These are phyloP conservation scores for Protobothrops mucrosquamatus DNA, from an alignment of 2,113 vertebrate genomes.

Conservation along the genomic window DNA sequence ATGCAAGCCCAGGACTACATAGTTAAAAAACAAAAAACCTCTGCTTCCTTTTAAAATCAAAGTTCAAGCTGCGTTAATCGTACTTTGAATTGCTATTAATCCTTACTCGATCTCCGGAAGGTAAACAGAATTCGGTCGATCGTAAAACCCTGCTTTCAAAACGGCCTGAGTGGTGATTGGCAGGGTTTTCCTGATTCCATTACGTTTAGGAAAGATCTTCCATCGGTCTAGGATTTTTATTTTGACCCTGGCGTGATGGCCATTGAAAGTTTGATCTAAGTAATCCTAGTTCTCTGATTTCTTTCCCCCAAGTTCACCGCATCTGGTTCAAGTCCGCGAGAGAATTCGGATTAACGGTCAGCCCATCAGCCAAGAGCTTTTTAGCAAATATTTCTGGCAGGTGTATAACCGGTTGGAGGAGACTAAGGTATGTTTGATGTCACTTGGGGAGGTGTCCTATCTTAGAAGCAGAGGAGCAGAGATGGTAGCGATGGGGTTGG, in stretches of 20 bases:
- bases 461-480: neutral
- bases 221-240: neutral
- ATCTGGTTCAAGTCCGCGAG: constrained; percentile 93
- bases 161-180: neutral
- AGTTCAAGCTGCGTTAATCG: neutral
- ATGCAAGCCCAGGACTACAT: neutral
- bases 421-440: constrained; percentile 76
- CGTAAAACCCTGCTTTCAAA: neutral
- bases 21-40: neutral
- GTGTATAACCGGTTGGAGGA: constrained; percentile 85
- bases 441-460: neutral
- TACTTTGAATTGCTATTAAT: neutral
- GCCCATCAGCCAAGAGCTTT: constrained; percentile 88
- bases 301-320: constrained; percentile 82
- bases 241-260: neutral
- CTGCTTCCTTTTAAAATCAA: neutral
- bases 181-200: neutral
- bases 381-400: constrained; percentile 94
- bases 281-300: neutral
- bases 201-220: neutral
- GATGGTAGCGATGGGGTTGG: neutral
- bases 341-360: constrained; percentile 91
- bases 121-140: neutral
- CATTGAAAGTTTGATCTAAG: neutral
- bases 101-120: neutral